phyloP scores from a whole-genome alignment of 23 tunicate species.

The Trididemnum clinides region DNA sequence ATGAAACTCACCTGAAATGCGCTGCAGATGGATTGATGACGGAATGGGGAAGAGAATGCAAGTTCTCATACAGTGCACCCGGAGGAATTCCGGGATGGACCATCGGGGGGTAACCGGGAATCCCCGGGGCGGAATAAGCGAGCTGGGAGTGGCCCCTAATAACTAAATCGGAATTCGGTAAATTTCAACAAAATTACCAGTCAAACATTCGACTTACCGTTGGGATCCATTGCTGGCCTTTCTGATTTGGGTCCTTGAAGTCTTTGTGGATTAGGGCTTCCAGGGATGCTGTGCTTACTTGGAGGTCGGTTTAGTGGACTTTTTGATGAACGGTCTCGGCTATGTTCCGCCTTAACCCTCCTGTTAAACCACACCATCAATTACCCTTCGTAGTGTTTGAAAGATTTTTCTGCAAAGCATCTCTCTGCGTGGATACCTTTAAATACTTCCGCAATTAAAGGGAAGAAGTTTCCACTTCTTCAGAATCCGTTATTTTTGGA shows the following conservation, averaged over 20 bases:
- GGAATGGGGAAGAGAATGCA: constrained; percentile 66
- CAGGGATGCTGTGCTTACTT: constrained; percentile 69
- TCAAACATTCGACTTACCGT: not conserved
- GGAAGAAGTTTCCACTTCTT: no score
- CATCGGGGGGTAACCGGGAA: constrained; percentile 61
- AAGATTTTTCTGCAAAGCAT: no score
- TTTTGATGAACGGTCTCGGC: constrained; percentile 40
- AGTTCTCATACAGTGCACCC: constrained; percentile 60
- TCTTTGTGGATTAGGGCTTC: constrained; percentile 70
- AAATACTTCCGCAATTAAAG: no score
- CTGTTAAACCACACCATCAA: no score
- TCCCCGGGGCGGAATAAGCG: constrained; percentile 4
- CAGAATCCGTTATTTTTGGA: no score
- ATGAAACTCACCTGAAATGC: constrained; percentile 59
- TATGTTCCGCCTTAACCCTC: not conserved
- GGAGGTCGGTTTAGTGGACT: constrained; percentile 83
- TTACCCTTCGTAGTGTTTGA: no score
- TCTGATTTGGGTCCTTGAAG: constrained; percentile 1
- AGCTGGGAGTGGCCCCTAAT: not conserved
- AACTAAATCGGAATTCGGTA: not conserved
- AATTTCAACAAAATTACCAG: not conserved
- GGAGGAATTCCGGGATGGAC: constrained; percentile 61
- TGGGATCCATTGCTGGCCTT: not conserved
- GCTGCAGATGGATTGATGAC: constrained; percentile 68
- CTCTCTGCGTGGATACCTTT: no score